Evolutionary conservation across 2,888 invertebrate genomes (phyloP), one percentile per base, ranked within the genome.

Genomic region (Zootermopsis nevadensis): DNA sequence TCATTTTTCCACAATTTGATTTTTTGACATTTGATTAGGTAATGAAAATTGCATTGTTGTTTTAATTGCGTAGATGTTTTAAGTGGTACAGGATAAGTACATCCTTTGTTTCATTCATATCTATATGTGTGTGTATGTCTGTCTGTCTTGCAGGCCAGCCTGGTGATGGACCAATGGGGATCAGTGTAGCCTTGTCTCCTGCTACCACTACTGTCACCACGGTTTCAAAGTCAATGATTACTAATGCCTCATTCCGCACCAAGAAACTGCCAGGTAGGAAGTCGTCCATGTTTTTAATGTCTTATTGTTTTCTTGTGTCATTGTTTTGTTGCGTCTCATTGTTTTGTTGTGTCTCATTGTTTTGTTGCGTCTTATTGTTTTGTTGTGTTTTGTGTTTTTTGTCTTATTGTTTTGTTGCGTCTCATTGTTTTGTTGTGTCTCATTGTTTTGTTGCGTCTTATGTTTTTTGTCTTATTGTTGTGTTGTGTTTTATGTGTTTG

Each of bases 221-320:
- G 4, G 93, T 96, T 87, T 95, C 95, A 0, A 98, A 98, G 90
- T 96, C 97, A 15, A 97, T 98, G 95, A 98, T 99, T 86, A 99
- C 99, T 53, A 99, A 99, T 90, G 99, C 99, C 86, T 99, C 99
- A 86, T 98, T 99, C 91, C 94, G 98, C 86, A 97, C 98, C 86
- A 98, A 97, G 91, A 98, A 98, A 90, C 92, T 99, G 88, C 99
- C 99, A 91, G 96, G 96, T 96, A 90, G 91, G 82, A 27, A 35
- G 0, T 42, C 27, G 19, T 10, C 42, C 22, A 27, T 81, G 12
- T 69, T 0, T 30, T 80, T 22, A 48, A 10, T 80, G 10, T 33
- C 15, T 0, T 3, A 22, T 15, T 2, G 2, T 31, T 77, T 1
- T 42, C 30, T 19, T 76, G 19, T 76, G 12, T 38, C 27, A 7